These are phyloP conservation scores for Mycalesis mineus DNA, from an alignment of 2,888 invertebrate species.

Conservation along the genomic window DNA sequence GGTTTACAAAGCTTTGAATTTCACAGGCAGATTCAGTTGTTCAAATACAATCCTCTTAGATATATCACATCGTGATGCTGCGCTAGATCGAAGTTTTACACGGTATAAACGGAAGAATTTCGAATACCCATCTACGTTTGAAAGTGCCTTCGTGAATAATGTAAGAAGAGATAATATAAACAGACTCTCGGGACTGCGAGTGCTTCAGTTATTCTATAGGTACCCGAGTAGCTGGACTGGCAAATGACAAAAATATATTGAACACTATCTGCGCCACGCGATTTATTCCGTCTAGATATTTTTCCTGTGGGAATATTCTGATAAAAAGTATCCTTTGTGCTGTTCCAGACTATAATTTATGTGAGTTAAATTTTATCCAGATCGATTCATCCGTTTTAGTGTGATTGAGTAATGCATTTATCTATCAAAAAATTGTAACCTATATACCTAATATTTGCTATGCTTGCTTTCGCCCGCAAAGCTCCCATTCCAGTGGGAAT, in stretches of 20 bases:
- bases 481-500: no score
- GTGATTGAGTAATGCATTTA: no score
- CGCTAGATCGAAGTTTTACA: not conserved
- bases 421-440: no score
- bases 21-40: not conserved
- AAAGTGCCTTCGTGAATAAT: slow-evolving; percentile 4
- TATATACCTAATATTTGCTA: no score
- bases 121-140: not conserved
- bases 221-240: not conserved
- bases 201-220: not conserved
- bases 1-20: no score
- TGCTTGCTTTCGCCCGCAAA: no score
- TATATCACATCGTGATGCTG: not conserved
- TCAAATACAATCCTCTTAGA: not conserved
- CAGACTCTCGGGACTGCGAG: not conserved
- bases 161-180: not conserved
- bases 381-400: no score
- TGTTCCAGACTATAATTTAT: no score
- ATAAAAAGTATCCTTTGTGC: no score
- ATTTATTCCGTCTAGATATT: no score
- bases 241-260: not conserved
- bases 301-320: no score
- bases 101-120: not conserved
- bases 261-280: not conserved
- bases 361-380: no score